Evolutionary conservation across 2,888 invertebrate species (phyloP), one percentile per base, ranked within the genome.

Genomic region (Euzetes globulus): DNA sequence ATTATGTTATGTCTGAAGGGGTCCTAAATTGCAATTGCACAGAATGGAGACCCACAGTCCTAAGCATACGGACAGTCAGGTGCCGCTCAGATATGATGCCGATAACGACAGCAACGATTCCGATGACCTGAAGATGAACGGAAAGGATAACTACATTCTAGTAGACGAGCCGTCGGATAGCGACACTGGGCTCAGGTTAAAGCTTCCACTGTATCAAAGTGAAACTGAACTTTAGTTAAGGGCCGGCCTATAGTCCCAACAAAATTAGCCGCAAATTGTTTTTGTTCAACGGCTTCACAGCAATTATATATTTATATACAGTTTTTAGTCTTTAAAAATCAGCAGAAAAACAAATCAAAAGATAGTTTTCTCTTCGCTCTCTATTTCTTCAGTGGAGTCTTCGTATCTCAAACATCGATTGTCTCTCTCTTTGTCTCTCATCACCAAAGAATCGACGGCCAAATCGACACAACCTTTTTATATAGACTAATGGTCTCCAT

Each of bases 1-100:
- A 19, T 19, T 19, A 13, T 58, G 25, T n/a, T 3, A 5, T 25
- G 25, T 25, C 13, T 58, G 5, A 25, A 41, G 83, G 82, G 83
- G 83, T 22, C 83, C 82, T 1, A 80, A 79, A 75, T 75, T 79
- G 17, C 79, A 80, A 71, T 76, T 79, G 72, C 79, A 79, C 58
- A 77, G 79, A 47, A 78, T 79, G 73, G 78, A 74, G 19, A 79
- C 80, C 19, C 79, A 79, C 72, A 75, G 77, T 45, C 80, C 80
- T 11, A 80, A 79, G 52, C 80, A 80, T 74, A 79, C 79, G 27
- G 80, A 80, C 55, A 79, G 79, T n/a, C 80, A 80, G 63, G 78
- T 79, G 6, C 79, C 79, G 13, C 68, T 79, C 47, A 77, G 77
- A 4, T 78, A 78, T 60, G 75, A 78, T 33, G 75, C 58, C 0